Conservation (phyloP, 2,888 invertebrate species). For the Cerastoderma edule region DNA sequence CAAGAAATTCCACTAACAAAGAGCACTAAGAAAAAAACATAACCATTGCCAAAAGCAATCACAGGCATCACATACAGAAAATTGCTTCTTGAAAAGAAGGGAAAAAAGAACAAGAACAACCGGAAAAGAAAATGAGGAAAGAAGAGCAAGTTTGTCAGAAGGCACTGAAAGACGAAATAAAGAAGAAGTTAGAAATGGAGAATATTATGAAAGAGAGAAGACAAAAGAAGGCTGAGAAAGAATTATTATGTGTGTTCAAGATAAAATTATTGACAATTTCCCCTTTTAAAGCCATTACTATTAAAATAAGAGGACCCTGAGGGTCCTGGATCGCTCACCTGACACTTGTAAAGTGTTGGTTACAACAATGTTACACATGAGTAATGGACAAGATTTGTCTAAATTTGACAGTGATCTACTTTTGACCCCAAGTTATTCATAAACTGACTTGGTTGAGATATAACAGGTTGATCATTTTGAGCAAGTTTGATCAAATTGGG, state of each 20-base stretch:
- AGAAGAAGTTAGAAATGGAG: neutral
- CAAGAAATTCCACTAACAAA: neutral
- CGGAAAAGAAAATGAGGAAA: neutral
- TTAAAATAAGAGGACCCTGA: too few relatives aligned
- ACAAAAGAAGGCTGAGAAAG: neutral
- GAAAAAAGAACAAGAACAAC: neutral
- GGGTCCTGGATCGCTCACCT: too few relatives aligned
- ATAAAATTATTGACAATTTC: neutral
- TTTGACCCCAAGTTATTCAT: too few relatives aligned
- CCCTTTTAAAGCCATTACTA: neutral
- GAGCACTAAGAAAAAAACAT: neutral
- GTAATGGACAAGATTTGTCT: too few relatives aligned
- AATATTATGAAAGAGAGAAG: neutral
- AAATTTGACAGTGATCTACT: too few relatives aligned
- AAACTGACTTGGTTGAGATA: too few relatives aligned
- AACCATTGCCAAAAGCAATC: neutral
- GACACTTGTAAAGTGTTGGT: too few relatives aligned
- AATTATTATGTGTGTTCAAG: neutral
- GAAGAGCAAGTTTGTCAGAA: neutral
- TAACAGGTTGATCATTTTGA: too few relatives aligned
- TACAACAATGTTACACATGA: too few relatives aligned
- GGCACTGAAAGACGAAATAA: neutral
- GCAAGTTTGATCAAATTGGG: too few relatives aligned
- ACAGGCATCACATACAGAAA: neutral
- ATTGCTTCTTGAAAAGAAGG: constrained; percentile 5